Percentiles rank a stretch among this genome's conserved stretches.
Conservation (phyloP, 2,113 vertebrate species). For the Plectropomus leopardus region DNA sequence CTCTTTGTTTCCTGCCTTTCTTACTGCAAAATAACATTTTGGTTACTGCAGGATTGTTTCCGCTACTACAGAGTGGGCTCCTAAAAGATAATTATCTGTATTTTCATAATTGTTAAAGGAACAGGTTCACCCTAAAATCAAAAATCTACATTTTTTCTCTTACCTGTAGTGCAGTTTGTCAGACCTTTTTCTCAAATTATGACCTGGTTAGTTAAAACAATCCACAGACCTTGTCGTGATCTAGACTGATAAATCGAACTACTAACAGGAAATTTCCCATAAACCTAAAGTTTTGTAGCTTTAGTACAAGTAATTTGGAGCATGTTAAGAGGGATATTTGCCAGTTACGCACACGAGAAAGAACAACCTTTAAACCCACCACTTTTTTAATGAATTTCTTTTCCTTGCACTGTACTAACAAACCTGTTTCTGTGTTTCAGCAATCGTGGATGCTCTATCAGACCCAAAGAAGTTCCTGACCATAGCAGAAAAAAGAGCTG, state of each 20-base stretch:
- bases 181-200: too few relatives aligned
- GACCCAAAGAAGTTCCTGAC: conserved; percentile 99
- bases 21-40: background rate
- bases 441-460: conserved; percentile 97
- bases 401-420: background rate
- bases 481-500: conserved; percentile 97
- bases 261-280: background rate
- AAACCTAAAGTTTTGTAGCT: background rate
- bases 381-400: background rate
- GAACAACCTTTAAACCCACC: background rate
- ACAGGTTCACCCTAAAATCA: too few relatives aligned
- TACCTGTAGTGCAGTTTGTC: too few relatives aligned
- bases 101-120: background rate
- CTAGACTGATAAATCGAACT: background rate
- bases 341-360: background rate
- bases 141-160: too few relatives aligned
- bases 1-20: background rate
- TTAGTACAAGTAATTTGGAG: background rate
- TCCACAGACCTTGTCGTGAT: too few relatives aligned
- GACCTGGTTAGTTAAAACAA: too few relatives aligned
- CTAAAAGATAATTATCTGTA: background rate
- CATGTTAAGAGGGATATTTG: background rate
- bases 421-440: conserved; percentile 77
- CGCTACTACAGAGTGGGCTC: background rate
- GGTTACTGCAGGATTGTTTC: background rate